Base-by-base conservation (phyloP, 2,888 invertebrate genomes). In the Cremastinae sp. region DNA sequence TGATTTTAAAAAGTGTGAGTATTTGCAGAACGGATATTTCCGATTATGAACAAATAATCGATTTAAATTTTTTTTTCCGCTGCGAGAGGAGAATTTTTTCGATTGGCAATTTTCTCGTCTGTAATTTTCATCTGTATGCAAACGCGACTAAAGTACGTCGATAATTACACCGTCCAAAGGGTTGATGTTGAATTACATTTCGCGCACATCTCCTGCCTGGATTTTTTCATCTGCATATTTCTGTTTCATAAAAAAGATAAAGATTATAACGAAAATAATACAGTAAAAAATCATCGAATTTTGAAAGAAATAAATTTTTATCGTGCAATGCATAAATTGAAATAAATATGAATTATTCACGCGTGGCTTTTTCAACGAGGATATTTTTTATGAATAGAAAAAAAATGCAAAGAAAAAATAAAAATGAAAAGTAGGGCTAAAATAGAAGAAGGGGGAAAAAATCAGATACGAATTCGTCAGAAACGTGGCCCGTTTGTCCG, bases 21-120 rank as follows among this genome's bases (percentile, higher is more conserved):
- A 28, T 28, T 28, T 28, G n/a, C 28, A 5, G 5, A 28, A 28
- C 5, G 2, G 5, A 28, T 28, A 28, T 28, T 28, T 28, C 28
- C 28, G 5, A 2, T 28, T 2, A 5, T 28, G 2, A 28, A 5
- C 2, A 28, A 28, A 28, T 3, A 28, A 28, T 28, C 5, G 2
- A 28, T 28, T 5, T 28, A 2, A 3, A 28, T 5, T 1, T 10
- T 1, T 16, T 18, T 10, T 5, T 18, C 8, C 20, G 2, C 18
- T 49, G 3, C 18, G 18, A 16, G 5, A 0, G 18, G 18, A 20
- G 2, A 28, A 5, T 5, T 49, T 49, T 39, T 0, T 18, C 20
- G 47, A 59, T 66, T 18, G 28, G 1, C 70, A 71, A 65, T 65
- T 70, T 18, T 53, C 14, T n/a, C 39, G 22, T 37, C 28, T 37